A percentile compares a stretch with the other conserved stretches of the same genome.
phyloP scores from a whole-genome alignment of 2,797 vertebrate species.

The Babyrousa celebensis region DNA sequence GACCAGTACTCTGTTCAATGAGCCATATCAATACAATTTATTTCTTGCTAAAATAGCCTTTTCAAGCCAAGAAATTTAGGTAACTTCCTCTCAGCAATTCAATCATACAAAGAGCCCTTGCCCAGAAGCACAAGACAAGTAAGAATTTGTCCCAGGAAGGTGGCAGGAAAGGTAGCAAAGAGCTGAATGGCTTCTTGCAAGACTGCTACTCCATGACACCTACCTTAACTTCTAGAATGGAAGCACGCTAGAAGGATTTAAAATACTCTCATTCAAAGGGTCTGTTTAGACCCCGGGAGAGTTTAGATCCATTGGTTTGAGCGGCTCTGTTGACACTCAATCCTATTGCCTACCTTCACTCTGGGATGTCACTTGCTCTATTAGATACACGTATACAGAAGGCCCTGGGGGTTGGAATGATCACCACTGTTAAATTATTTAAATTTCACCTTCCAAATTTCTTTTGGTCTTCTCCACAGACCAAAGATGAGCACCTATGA shows the following conservation, averaged over 20 bases:
- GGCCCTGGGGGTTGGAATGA: not conserved
- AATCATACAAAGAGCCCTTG: not conserved
- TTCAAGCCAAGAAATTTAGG: slow-evolving; percentile 64
- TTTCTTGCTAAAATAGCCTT: slow-evolving; percentile 37
- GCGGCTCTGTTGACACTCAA: not conserved
- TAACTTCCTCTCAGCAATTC: slow-evolving; percentile 48
- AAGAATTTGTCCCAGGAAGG: not conserved
- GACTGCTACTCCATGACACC: not conserved
- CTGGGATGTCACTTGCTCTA: not conserved
- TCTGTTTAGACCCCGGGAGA: not conserved
- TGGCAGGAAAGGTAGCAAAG: not conserved
- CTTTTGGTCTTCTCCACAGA: not conserved
- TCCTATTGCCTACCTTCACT: not conserved
- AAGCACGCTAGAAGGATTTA: not conserved
- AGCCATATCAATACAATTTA: not conserved
- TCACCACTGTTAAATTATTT: not conserved
- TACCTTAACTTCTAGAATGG: not conserved
- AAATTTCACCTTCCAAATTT: not conserved
- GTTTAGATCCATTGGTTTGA: not conserved
- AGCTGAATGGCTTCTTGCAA: not conserved
- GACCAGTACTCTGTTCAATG: not conserved
- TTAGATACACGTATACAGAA: not conserved
- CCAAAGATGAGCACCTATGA: not conserved
- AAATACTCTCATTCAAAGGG: not conserved
- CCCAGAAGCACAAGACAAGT: not conserved